Evolutionary conservation across 2,888 invertebrate genomes (phyloP).

Genomic region (Leptinotarsa juncta): DNA sequence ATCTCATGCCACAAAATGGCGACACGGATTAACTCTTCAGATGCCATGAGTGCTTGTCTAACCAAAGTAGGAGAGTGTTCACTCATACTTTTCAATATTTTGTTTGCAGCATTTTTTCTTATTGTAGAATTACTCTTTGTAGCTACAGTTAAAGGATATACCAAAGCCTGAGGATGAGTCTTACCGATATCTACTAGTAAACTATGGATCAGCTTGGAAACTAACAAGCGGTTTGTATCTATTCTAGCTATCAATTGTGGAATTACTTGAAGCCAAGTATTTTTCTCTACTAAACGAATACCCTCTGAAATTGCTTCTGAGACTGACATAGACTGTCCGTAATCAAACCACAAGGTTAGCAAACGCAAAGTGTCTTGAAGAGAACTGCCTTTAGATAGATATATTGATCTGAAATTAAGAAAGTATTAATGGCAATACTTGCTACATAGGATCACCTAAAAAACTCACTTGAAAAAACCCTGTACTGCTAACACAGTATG

Average conservation of each 20-base stretch:
- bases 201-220: constrained; percentile 91
- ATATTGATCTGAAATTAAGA: constrained; percentile 78
- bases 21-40: constrained; percentile 96
- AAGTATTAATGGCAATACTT: background rate
- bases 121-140: constrained; percentile 91
- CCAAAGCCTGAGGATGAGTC: constrained; percentile 96
- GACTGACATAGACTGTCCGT: constrained; percentile 93
- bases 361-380: constrained; percentile 95
- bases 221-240: constrained; percentile 90
- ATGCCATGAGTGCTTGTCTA: constrained; percentile 95
- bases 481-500: constrained; percentile 93
- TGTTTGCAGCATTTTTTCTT: constrained; percentile 91
- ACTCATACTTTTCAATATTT: constrained; percentile 94
- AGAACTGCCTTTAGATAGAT: constrained; percentile 91
- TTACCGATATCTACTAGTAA: constrained; percentile 96
- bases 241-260: constrained; percentile 98
- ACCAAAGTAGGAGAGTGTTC: constrained; percentile 94
- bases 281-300: constrained; percentile 92
- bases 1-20: constrained; percentile 99
- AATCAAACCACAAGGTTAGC: constrained; percentile 97
- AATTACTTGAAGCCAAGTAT: constrained; percentile 99
- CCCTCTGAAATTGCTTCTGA: constrained; percentile 94
- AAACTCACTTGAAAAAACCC: constrained; percentile 81
- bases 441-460: background rate
- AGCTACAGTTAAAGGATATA: constrained; percentile 97